Evolutionary conservation across 2,797 vertebrate species (phyloP).

Genomic region (Uromys caudimaculatus): DNA sequence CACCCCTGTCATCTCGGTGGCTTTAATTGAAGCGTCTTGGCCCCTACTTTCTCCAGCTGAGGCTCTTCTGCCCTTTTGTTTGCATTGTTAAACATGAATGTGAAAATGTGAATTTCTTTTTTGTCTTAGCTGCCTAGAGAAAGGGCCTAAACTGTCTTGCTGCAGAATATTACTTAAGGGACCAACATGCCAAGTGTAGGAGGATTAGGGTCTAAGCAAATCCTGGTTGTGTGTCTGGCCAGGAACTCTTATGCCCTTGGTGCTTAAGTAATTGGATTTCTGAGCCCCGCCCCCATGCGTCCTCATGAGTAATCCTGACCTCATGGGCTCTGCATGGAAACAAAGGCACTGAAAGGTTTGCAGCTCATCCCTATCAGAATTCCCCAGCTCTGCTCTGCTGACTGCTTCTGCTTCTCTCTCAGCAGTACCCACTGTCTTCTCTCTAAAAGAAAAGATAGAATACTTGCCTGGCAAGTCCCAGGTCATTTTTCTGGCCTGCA

Average conservation of each 20-base stretch:
- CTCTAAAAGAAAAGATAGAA: background rate
- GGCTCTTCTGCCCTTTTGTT: constrained; percentile 38
- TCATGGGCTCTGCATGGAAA: constrained; percentile 64
- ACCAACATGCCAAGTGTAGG: constrained; percentile 18
- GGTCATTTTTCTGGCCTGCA: background rate
- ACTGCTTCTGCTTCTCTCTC: background rate
- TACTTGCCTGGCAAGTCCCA: background rate
- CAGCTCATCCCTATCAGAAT: constrained; percentile 55
- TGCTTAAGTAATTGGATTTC: constrained; percentile 82
- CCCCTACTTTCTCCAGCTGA: background rate
- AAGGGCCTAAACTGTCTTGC: background rate
- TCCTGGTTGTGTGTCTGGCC: constrained; percentile 60
- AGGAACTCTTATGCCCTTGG: constrained; percentile 56
- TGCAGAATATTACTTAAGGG: constrained; percentile 51
- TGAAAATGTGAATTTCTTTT: background rate
- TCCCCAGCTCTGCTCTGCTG: background rate
- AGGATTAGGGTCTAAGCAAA: constrained; percentile 67
- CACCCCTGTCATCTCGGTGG: background rate
- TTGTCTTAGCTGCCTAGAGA: background rate
- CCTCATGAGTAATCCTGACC: constrained; percentile 73
- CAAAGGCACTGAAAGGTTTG: constrained; percentile 70
- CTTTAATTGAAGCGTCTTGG: background rate
- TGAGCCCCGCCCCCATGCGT: constrained; percentile 66
- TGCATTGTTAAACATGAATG: constrained; percentile 41
- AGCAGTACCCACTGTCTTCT: too few species aligned